phyloP scores from a whole-genome alignment of 2,888 invertebrate genomes.

The Papilio elwesi region DNA sequence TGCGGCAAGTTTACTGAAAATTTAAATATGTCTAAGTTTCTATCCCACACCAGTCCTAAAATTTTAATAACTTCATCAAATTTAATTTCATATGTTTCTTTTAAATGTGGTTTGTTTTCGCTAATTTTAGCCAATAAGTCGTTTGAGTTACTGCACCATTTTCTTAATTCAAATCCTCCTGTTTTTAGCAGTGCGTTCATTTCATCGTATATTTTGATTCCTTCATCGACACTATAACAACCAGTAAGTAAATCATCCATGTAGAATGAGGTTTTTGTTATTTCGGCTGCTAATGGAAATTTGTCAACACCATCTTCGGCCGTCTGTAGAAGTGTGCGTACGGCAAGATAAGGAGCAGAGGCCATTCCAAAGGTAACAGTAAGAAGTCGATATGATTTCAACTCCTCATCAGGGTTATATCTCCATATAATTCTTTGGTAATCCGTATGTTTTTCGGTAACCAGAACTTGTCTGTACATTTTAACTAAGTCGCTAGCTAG shows the following conservation, averaged over 20 bases:
- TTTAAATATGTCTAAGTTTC: background rate
- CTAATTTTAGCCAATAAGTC: background rate
- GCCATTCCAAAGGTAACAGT: background rate
- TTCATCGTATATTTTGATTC: background rate
- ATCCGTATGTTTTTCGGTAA: background rate
- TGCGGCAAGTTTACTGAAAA: background rate
- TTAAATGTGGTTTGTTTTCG: background rate
- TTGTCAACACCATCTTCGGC: conserved; percentile 1
- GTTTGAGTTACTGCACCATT: conserved; percentile 3
- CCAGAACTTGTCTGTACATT: conserved; percentile 1
- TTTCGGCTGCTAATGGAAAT: conserved; percentile 2
- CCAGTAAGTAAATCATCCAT: conserved; percentile 1
- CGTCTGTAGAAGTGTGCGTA: conserved; percentile 5
- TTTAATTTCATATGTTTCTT: conserved; percentile 2
- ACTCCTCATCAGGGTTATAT: conserved; percentile 2
- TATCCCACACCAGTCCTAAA: conserved; percentile 4
- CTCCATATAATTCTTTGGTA: background rate
- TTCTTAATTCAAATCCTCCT: background rate
- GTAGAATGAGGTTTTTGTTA: background rate
- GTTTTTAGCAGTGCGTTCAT: background rate
- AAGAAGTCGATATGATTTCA: background rate
- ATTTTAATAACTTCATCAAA: conserved; percentile 6
- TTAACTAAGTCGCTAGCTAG: background rate
- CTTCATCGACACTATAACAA: background rate
- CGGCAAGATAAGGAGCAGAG: conserved; percentile 2